Evolutionary conservation across 2,797 vertebrate genomes (phyloP), one percentile per base, ranked within the genome.

Genomic region (Rhinogobio ventralis): DNA sequence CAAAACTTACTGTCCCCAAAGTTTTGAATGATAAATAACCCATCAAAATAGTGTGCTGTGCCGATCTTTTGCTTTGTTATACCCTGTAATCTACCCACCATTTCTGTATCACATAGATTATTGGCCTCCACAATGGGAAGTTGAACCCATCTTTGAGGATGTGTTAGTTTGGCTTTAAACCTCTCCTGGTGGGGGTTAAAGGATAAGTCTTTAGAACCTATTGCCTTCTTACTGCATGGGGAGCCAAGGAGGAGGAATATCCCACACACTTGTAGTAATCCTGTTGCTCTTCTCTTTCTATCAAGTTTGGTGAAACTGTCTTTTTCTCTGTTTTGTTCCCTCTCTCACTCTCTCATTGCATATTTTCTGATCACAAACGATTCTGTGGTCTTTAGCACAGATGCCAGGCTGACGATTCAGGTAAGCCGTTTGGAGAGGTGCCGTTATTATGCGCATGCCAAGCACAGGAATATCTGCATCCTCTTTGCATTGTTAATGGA

Each of bases 391-490:
- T 93, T 91, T 91, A 91, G 91, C 73, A 23, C 83, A 92, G 83
- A 84, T 92, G 93, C 94, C 94, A 93, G 93, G 90, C 89, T 92
- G 89, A 93, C 90, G 90, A 95, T 93, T 95, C 94, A 94, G 94
- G 94, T 94, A 96, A 95, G 94, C 93, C 45, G 92, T 93, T 95
- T 94, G 92, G 93, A 95, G 93, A 94, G 90, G 91, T 93, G 90
- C 91, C 91, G 89, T 93, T 93, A 94, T 95, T 95, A 94, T 94
- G 93, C 91, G 91, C 87, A 72, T 93, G 94, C 95, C 94, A 95
- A 94, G 89, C 91, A 91, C 92, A 91, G 91, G 93, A 93, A 95
- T 95, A 90, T 92, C 93, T 90, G 90, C 91, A 89, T 91, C 91
- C 91, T 91, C 57, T 89, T 93, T 93, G 92, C 92, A 94, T 94